These are phyloP conservation scores for Mercenaria mercenaria DNA, from an alignment of 1,140 invertebrate species.

Conservation along the genomic window DNA sequence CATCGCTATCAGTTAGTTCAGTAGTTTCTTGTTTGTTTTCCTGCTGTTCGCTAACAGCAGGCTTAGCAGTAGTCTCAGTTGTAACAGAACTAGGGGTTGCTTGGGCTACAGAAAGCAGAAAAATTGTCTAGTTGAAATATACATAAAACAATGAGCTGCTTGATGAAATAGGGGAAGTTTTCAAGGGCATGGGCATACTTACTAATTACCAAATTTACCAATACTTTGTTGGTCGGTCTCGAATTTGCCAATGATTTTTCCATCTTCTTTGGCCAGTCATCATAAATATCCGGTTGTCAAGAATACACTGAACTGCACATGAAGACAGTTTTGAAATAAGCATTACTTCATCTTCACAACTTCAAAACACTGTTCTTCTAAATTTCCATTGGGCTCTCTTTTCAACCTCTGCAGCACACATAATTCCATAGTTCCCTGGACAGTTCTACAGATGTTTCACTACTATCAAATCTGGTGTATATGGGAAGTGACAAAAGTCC, in stretches of 20 bases:
- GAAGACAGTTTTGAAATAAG: too few relatives aligned
- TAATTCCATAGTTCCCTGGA: too few relatives aligned
- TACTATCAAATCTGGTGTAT: too few relatives aligned
- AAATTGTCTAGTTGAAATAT: constrained; percentile 64
- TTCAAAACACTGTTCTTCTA: too few relatives aligned
- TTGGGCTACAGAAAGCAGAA: constrained; percentile 67
- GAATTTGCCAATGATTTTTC: neutral
- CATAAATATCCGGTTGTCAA: neutral
- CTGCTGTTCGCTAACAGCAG: constrained; percentile 22
- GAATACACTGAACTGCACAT: neutral
- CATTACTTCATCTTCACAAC: too few relatives aligned
- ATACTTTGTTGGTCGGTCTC: neutral
- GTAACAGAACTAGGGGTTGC: constrained; percentile 52
- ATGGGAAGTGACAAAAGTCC: too few relatives aligned
- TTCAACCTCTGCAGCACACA: too few relatives aligned
- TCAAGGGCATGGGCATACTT: constrained; percentile 43
- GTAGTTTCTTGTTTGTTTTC: neutral
- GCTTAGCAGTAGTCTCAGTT: constrained; percentile 25
- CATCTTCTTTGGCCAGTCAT: neutral
- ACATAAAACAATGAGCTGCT: constrained; percentile 21
- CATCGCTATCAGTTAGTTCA: neutral
- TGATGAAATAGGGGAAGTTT: neutral
- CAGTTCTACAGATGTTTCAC: too few relatives aligned
- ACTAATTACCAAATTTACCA: neutral
- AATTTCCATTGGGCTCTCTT: too few relatives aligned